Percentiles rank a stretch among this genome's conserved stretches.
Evolutionary conservation across 2,797 vertebrate species (phyloP).

Genomic region (Anabas testudineus): DNA sequence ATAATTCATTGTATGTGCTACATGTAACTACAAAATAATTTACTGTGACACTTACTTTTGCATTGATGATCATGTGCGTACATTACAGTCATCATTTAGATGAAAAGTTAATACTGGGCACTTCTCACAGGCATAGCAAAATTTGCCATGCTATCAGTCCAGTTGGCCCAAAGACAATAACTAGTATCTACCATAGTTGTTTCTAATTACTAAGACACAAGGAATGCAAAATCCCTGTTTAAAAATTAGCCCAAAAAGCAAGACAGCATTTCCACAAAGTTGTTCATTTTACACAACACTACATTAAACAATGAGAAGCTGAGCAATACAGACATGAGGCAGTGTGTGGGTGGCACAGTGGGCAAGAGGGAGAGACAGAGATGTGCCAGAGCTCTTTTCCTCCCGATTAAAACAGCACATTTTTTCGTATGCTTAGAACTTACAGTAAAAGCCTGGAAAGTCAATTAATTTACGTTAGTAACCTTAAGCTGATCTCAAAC

Average conservation of each 20-base stretch:
- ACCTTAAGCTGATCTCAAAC: slow-evolving; percentile 9
- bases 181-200: slow-evolving; percentile 32
- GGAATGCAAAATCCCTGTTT: slow-evolving; percentile 34
- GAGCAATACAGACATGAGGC: slow-evolving; percentile 52
- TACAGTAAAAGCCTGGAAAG: slow-evolving; percentile 12
- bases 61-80: slow-evolving; percentile 22
- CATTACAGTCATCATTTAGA: slow-evolving; percentile 16
- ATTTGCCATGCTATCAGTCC: slow-evolving; percentile 7
- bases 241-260: slow-evolving; percentile 40
- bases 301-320: slow-evolving; percentile 58
- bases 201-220: slow-evolving; percentile 18
- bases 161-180: slow-evolving; percentile 14
- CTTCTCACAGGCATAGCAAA: slow-evolving; percentile 3
- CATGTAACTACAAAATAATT: slow-evolving; percentile 8
- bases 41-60: slow-evolving; percentile 19
- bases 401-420: slow-evolving; percentile 38
- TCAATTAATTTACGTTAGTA: slow-evolving; percentile 16
- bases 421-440: slow-evolving; percentile 11
- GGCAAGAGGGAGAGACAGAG: slow-evolving; percentile 53
- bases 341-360: slow-evolving; percentile 67
- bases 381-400: slow-evolving; percentile 47
- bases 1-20: slow-evolving; percentile 31
- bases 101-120: not conserved
- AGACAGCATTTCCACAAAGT: slow-evolving; percentile 51
- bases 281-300: slow-evolving; percentile 67